Evolutionary conservation across 1,140 invertebrate species (phyloP).

Genomic region (Bombus ignitus): DNA sequence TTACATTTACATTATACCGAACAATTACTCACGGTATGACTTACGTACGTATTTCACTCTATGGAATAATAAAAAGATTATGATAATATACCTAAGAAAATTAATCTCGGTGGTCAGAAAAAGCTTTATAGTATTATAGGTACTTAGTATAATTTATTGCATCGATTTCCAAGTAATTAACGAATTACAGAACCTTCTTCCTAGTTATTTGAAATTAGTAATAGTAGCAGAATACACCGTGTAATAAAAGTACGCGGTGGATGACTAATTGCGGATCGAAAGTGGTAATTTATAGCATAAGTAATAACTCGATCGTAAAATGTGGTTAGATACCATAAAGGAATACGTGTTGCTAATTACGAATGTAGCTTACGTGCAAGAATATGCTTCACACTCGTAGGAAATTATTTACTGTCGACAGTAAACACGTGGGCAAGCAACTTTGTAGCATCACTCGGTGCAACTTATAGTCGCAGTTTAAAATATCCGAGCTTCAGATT

Average conservation of each 20-base stretch:
- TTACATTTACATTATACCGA: too few species aligned
- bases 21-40: too few species aligned
- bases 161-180: not conserved
- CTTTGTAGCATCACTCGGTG: not conserved
- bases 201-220: not conserved
- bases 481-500: not conserved
- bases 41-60: too few species aligned
- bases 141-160: too few species aligned
- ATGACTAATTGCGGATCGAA: not conserved
- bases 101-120: too few species aligned
- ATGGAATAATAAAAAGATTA: too few species aligned
- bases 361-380: not conserved
- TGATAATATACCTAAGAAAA: too few species aligned
- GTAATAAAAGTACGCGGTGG: not conserved
- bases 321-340: not conserved
- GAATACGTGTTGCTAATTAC: not conserved
- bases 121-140: too few species aligned
- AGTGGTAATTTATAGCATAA: not conserved
- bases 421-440: not conserved
- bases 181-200: not conserved
- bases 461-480: too few species aligned
- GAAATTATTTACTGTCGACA: not conserved
- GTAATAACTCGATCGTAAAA: constrained; percentile 1
- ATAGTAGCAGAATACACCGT: not conserved
- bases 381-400: not conserved